These are phyloP conservation scores for Panagrolaimus sp. DNA, from an alignment of 1,140 invertebrate species.

Conservation along the genomic window DNA sequence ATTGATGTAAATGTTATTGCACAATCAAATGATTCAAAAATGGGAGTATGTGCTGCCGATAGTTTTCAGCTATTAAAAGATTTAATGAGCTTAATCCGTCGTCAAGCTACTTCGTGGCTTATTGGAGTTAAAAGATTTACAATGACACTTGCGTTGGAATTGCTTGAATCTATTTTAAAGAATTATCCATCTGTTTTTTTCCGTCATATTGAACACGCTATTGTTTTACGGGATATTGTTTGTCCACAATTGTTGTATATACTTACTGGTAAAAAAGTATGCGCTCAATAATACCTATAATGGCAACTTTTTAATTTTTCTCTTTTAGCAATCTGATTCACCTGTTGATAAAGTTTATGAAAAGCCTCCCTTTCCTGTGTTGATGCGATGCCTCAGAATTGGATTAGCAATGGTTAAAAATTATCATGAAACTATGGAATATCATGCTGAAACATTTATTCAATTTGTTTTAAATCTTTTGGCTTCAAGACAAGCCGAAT, in stretches of 20 bases:
- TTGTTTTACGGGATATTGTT: constrained; percentile 87
- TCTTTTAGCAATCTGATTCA: no score
- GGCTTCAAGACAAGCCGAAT: constrained; percentile 73
- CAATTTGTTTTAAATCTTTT: constrained; percentile 18
- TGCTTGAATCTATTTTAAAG: constrained; percentile 84
- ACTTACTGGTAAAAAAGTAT: constrained; percentile 29
- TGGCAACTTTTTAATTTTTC: background rate
- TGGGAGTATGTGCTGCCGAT: constrained; percentile 76
- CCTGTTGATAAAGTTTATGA: background rate
- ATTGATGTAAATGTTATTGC: no score
- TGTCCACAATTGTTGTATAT: constrained; percentile 75
- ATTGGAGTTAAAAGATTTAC: constrained; percentile 93
- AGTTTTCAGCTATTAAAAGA: constrained; percentile 94
- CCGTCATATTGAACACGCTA: constrained; percentile 87
- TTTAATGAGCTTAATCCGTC: constrained; percentile 88
- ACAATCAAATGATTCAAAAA: background rate
- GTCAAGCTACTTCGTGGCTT: constrained; percentile 88
- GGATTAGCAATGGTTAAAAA: constrained; percentile 3
- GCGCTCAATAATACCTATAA: background rate
- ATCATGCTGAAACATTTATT: background rate
- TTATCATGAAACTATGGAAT: background rate
- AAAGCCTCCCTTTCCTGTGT: background rate
- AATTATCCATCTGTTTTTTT: constrained; percentile 85
- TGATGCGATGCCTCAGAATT: constrained; percentile 8
- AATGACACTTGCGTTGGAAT: constrained; percentile 86